A percentile compares a stretch with the other conserved stretches of the same genome.
These are phyloP conservation scores for Cercocebus atys DNA, from an alignment of 2,113 vertebrate genomes.

Conservation along the genomic window DNA sequence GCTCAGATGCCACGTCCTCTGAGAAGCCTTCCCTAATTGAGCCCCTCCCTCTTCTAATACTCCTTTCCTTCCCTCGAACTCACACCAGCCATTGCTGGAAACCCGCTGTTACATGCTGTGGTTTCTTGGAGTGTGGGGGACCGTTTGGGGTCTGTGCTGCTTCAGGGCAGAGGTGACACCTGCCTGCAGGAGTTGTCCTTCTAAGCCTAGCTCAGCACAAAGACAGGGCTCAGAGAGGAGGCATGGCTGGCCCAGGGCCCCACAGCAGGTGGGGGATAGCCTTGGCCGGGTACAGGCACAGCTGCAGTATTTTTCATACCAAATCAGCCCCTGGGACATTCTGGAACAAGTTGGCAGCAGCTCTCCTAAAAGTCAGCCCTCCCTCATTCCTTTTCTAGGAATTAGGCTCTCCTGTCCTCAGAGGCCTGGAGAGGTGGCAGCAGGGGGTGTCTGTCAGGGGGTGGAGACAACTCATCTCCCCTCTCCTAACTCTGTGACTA, in stretches of 20 bases:
- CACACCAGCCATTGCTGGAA: not conserved
- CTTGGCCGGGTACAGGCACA: conserved; percentile 26
- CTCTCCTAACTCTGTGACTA: not conserved
- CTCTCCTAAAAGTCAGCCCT: not conserved
- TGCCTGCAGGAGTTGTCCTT: not conserved
- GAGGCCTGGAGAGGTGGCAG: not conserved
- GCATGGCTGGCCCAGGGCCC: not conserved
- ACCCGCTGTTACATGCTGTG: rapidly evolving
- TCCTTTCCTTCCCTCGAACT: not conserved
- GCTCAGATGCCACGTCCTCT: not conserved
- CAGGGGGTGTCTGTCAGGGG: rapidly evolving
- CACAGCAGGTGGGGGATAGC: not conserved
- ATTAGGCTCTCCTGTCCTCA: not conserved
- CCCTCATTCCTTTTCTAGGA: conserved; percentile 47
- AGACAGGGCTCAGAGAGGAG: not conserved
- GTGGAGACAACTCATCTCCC: not conserved
- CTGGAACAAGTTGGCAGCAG: conserved; percentile 33
- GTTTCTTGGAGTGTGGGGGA: not conserved
- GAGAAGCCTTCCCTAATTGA: conserved; percentile 20
- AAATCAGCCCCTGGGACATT: conserved; percentile 51
- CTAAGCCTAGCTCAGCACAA: not conserved
- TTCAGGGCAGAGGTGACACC: not conserved
- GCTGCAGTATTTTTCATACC: conserved; percentile 55
- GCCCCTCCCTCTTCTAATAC: not conserved
- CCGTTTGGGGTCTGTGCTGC: not conserved